phyloP scores from a whole-genome alignment of 2,113 vertebrate genomes.

The human (Homo sapiens) region GRCh38 chr13:68054501-68055000 shows the following conservation, averaged over 20 bases:
- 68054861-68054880: not conserved
- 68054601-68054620: constrained; percentile 52
- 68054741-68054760: not conserved
- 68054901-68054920: not conserved
- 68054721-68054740: not conserved
- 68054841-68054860: not conserved
- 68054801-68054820: not conserved
- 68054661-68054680: not conserved
- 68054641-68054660: not conserved
- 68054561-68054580: constrained; percentile 61
- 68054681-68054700: not conserved
- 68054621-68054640: constrained; percentile 49
- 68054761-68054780: not conserved
- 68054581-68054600: constrained; percentile 49
- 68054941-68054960: not conserved
- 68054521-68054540: constrained; percentile 39
- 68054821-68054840: not conserved
- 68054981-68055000: not conserved
- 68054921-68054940: not conserved
- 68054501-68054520: constrained; percentile 35
- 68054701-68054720: not conserved
- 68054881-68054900: not conserved
- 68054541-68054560: constrained; percentile 66
- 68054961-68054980: not conserved
- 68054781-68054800: not conserved